Percentiles rank a stretch among this genome's conserved stretches.
These are phyloP conservation scores for Cnemophilus loriae DNA, from an alignment of 2,113 vertebrate species.

Conservation along the genomic window DNA sequence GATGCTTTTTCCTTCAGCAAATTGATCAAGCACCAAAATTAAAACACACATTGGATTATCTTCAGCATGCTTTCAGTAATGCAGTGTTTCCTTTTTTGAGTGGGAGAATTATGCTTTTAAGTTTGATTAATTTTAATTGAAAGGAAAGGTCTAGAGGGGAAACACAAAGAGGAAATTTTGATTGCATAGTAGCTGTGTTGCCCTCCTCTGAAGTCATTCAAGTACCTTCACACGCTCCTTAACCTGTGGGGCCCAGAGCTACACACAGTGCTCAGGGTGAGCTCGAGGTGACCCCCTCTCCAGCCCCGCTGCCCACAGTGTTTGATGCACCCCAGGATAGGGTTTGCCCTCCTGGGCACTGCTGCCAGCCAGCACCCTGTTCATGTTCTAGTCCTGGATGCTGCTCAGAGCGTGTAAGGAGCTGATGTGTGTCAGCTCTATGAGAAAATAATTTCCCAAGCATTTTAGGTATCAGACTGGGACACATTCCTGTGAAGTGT, in stretches of 20 bases:
- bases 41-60: not conserved
- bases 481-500: fast-evolving
- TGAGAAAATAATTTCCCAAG: not conserved
- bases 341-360: not conserved
- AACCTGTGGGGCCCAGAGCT: not conserved
- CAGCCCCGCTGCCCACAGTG: not conserved
- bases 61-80: not conserved
- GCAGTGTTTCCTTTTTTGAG: not conserved
- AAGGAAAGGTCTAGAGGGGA: not conserved
- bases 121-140: not conserved
- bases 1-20: not conserved
- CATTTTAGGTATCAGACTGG: not conserved
- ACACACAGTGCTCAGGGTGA: not conserved
- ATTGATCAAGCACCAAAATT: not conserved
- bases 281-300: fast-evolving
- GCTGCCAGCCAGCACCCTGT: not conserved
- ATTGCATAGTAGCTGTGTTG: not conserved
- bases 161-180: not conserved
- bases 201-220: not conserved
- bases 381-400: not conserved
- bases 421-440: not conserved
- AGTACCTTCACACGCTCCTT: not conserved
- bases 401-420: not conserved
- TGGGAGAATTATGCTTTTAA: not conserved
- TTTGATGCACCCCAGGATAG: not conserved